Evolutionary conservation across 1,140 invertebrate species (phyloP), one percentile per base, ranked within the genome.

Genomic region (Brachionus rubens): DNA sequence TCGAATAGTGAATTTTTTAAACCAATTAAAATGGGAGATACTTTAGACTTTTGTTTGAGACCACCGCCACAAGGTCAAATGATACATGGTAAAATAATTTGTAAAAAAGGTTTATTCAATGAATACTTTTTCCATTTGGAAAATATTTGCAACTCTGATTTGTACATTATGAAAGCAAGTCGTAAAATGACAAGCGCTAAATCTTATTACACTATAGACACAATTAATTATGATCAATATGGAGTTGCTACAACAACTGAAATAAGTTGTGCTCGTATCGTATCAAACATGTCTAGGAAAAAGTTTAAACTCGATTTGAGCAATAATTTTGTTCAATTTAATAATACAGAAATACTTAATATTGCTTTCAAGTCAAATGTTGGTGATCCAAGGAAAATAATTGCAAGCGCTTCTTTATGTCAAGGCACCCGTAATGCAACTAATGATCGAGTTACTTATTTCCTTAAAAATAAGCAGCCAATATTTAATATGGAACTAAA

Each of bases 101-200:
- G 68, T 50, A 48, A 72, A 48, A 72, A 72, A 33, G 68, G 68
- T 19, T 9, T 72, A 50, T 72, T 72, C 16, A 72, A 72, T 54
- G 68, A 72, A 40, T 72, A 72, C 50, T 54, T 28, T 33, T 72
- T 72, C 33, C 50, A 72, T 48, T 48, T 72, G 46, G 68, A 72
- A 41, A 54, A 72, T 50, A 24, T 46, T 26, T 21, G 4, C n/a
- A 24, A 72, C 10, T 36, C 10, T 48, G 46, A 50, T 40, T 33
- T 72, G n/a, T 54, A 26, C 12, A 33, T 72, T 12, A 72, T 72
- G 68, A 72, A 72, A 72, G 68, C 68, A 41, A 36, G 21, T 36
- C 28, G 68, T 12, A 48, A 54, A 30, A 50, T 72, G 36, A 50
- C 68, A 21, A 50, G 46, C 10, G 46, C 68, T 21, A 72, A 72